Evolutionary conservation across 2,797 vertebrate genomes (phyloP).

Genomic region (Karalla daura): DNA sequence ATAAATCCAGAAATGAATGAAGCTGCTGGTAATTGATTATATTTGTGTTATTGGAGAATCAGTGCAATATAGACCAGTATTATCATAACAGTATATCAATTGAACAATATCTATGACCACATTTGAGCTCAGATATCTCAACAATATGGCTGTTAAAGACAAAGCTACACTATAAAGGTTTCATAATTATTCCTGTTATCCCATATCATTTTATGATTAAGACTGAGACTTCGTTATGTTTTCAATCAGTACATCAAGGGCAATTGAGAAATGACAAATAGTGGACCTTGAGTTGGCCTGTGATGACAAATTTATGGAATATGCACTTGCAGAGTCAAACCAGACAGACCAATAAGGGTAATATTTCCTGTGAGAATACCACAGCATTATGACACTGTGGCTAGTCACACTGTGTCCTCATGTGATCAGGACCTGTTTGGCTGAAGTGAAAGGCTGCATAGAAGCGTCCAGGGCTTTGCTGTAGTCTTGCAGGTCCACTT

Average conservation of each 20-base stretch:
- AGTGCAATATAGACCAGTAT: neutral
- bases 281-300: conserved; percentile 49
- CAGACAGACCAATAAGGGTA: neutral
- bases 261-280: neutral
- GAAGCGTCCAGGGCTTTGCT: conserved; percentile 82
- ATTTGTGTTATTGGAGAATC: neutral
- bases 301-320: conserved; percentile 48
- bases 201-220: neutral
- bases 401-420: too few species aligned
- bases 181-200: neutral
- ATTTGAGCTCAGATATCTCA: too few species aligned
- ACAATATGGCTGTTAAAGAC: conserved; percentile 3
- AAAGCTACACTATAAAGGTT: conserved; percentile 18
- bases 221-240: conserved; percentile 1
- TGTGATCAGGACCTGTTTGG: conserved; percentile 93
- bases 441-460: conserved; percentile 88
- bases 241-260: conserved; percentile 33
- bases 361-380: too few species aligned
- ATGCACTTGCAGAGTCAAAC: neutral
- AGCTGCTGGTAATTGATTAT: neutral
- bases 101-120: neutral
- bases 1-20: conserved; percentile 3
- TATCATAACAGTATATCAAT: neutral
- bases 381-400: too few species aligned
- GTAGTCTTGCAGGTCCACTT: conserved; percentile 87